Base-by-base conservation (phyloP, 1,140 invertebrate genomes). In the Ganaspis sp. region DNA sequence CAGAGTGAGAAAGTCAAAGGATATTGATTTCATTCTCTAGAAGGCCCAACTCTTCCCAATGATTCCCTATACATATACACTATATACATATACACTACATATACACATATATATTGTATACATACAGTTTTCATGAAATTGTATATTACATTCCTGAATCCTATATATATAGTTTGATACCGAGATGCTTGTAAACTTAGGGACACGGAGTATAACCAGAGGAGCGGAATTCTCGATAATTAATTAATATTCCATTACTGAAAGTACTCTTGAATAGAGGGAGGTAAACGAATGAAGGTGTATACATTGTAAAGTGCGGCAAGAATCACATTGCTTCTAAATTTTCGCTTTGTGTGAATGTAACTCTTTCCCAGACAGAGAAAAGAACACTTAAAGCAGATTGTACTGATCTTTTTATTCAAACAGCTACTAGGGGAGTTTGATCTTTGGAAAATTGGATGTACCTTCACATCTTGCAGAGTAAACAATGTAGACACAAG, bases 361-460 rank as follows among this genome's bases (percentile, higher is more conserved):
- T 12, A 64, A n/a, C 15, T 64, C 23, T 26, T 64, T n/a, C 12
- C 12, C 9, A 64, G 5, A 34, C 6, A 12, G 23, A 4, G 26
- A 64, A 64, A 64, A 34, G 58, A 64, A 21, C 58, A 64, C 21
- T 64, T n/a, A 64, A 64, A 64, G 58, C 23, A 29, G 58, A 64
- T 29, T 34, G 58, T 17, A 29, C 58, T 64, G 53, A 58, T 58
- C 53, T 58, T 29, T 29, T 64, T 64, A 64, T 64, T 64, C 58
- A 26, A 64, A 64, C 26, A 15, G 23, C 15, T 15, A n/a, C n/a
- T n/a, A 9, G 2, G 23, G 29, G 23, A 64, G 58, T 64, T 64
- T 64, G 58, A 64, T 64, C 26, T 64, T 29, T 15, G 15, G 58
- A 64, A 64, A 64, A 64, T 64, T 64, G 58, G 58, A 64, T 64